Evolutionary conservation across 2,797 vertebrate genomes (phyloP).

Genomic region (Capromys pilorides): DNA sequence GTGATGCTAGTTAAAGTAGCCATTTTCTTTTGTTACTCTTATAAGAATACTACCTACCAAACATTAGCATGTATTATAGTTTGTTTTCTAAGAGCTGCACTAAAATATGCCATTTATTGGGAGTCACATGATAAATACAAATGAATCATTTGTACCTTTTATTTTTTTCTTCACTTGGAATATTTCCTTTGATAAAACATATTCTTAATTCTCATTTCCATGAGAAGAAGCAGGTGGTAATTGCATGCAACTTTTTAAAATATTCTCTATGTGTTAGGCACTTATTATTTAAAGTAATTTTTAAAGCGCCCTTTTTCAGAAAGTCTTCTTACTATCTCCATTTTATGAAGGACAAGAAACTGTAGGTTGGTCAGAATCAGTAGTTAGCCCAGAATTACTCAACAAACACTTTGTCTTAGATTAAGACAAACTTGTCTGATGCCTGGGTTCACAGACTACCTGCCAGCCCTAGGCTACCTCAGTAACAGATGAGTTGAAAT

Average conservation of each 20-base stretch:
- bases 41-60: not conserved
- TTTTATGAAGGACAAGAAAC: not conserved
- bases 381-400: not conserved
- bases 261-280: not conserved
- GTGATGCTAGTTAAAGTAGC: not conserved
- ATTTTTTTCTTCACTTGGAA: conserved; percentile 11
- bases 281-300: conserved; percentile 16
- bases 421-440: not conserved
- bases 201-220: not conserved
- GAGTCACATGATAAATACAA: not conserved
- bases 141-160: not conserved
- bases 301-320: not conserved
- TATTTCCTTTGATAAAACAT: conserved; percentile 23
- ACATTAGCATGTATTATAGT: not conserved
- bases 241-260: not conserved
- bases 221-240: not conserved
- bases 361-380: not conserved
- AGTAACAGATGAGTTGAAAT: too few species aligned
- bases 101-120: not conserved
- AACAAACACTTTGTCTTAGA: not conserved
- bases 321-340: not conserved
- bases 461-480: not conserved
- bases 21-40: not conserved
- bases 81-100: not conserved
- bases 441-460: not conserved